A percentile compares a stretch with the other conserved stretches of the same genome.
Evolutionary conservation across 2,113 vertebrate genomes (phyloP).

Genomic region (Ramphastos sulfuratus): DNA sequence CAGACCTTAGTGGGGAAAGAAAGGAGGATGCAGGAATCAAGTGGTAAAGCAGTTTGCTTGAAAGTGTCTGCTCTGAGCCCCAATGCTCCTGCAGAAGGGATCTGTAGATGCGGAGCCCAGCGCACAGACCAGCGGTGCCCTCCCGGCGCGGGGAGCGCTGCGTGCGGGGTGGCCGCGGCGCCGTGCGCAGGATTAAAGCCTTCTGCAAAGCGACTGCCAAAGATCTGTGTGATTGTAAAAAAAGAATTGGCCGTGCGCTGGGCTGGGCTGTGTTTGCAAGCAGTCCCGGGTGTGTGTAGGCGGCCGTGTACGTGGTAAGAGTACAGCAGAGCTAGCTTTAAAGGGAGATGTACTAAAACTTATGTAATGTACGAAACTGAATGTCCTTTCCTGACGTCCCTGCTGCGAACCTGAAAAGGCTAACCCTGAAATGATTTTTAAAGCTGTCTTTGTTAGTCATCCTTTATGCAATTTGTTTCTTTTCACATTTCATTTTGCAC

Average conservation of each 20-base stretch:
- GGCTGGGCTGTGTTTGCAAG: neutral
- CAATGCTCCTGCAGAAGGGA: neutral
- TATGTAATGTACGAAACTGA: neutral
- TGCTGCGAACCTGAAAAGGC: constrained; percentile 6
- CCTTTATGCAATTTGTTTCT: constrained; percentile 36
- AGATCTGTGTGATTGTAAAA: neutral
- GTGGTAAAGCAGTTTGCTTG: accelerated
- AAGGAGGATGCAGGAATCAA: neutral
- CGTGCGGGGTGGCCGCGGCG: neutral
- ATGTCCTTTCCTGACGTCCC: neutral
- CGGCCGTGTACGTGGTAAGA: neutral
- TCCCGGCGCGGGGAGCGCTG: accelerated
- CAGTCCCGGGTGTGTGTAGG: neutral
- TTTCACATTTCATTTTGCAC: constrained; percentile 12
- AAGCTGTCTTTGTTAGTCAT: constrained; percentile 38
- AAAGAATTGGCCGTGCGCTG: neutral
- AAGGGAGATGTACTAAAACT: constrained; percentile 16
- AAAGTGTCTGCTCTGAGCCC: neutral
- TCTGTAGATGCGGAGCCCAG: neutral
- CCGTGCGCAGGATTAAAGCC: accelerated
- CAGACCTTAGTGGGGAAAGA: accelerated
- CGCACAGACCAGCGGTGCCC: accelerated
- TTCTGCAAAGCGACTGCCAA: neutral
- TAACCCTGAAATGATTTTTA: neutral
- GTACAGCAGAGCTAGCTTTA: neutral